Percentiles rank a stretch among this genome's conserved stretches.
Evolutionary conservation across 1,140 invertebrate species (phyloP).

Genomic region (Hyphantria cunea): DNA sequence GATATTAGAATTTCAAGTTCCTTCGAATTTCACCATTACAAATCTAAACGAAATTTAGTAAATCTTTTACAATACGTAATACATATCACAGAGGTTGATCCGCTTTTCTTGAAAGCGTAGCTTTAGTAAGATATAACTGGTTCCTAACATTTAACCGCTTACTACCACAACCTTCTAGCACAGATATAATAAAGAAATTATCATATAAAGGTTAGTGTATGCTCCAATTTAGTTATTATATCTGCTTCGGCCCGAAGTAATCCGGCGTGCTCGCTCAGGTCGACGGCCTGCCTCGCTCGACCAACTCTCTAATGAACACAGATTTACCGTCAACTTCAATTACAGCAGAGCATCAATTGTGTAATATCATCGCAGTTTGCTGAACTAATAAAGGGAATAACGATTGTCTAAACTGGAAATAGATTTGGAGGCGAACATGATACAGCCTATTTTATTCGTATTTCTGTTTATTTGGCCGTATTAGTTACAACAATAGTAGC

Average conservation of each 20-base stretch:
- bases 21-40: too few species aligned
- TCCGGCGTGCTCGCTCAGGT: slow-evolving; percentile 23
- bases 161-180: not conserved
- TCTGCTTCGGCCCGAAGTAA: slow-evolving; percentile 19
- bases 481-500: too few species aligned
- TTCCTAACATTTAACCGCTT: not conserved
- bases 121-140: too few species aligned
- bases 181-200: slow-evolving; percentile 9
- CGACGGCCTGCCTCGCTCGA: slow-evolving; percentile 5
- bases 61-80: too few species aligned
- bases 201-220: slow-evolving; percentile 2
- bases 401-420: not conserved
- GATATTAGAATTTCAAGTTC: too few species aligned
- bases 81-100: too few species aligned
- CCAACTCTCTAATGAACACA: slow-evolving; percentile 48
- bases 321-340: slow-evolving; percentile 56
- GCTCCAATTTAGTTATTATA: slow-evolving; percentile 9
- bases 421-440: slow-evolving; percentile 5
- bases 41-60: too few species aligned
- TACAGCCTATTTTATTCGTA: slow-evolving; percentile 1
- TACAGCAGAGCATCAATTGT: slow-evolving; percentile 1
- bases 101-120: too few species aligned
- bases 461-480: slow-evolving; percentile 6
- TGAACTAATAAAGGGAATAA: slow-evolving; percentile 3
- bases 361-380: slow-evolving; percentile 3